Percentiles rank a stretch among this genome's conserved stretches.
Conservation (phyloP, 2,113 vertebrate genomes). For the Riparia riparia region DNA sequence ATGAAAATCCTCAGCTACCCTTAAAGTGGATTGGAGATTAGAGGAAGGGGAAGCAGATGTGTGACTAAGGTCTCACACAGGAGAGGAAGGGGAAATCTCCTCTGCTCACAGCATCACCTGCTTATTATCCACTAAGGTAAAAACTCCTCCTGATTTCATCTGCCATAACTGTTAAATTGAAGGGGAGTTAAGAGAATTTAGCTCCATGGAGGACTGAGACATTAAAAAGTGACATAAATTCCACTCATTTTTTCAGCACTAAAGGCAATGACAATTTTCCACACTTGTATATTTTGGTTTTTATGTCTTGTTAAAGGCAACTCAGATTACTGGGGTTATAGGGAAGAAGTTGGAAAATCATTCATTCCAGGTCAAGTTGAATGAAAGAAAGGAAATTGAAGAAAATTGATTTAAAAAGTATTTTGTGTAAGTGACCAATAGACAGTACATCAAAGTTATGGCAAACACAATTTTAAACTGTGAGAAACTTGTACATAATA, state of each 20-base stretch:
- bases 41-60: conserved; percentile 43
- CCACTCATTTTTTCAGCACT: not conserved
- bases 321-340: not conserved
- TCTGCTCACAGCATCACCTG: not conserved
- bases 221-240: not conserved
- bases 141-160: not conserved
- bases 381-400: not conserved
- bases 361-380: not conserved
- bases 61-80: not conserved
- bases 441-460: not conserved
- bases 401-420: not conserved
- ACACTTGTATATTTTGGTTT: rapidly evolving
- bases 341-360: not conserved
- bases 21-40: conserved; percentile 41
- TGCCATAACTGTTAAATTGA: not conserved
- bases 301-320: not conserved
- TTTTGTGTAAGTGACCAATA: not conserved
- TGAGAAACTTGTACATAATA: not conserved
- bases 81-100: conserved; percentile 2
- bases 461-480: not conserved
- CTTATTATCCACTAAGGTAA: not conserved
- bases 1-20: conserved; percentile 22
- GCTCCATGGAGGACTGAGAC: not conserved
- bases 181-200: not conserved
- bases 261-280: not conserved